Evolutionary conservation across 2,113 vertebrate species (phyloP).

Genomic region (Euleptes europaea): DNA sequence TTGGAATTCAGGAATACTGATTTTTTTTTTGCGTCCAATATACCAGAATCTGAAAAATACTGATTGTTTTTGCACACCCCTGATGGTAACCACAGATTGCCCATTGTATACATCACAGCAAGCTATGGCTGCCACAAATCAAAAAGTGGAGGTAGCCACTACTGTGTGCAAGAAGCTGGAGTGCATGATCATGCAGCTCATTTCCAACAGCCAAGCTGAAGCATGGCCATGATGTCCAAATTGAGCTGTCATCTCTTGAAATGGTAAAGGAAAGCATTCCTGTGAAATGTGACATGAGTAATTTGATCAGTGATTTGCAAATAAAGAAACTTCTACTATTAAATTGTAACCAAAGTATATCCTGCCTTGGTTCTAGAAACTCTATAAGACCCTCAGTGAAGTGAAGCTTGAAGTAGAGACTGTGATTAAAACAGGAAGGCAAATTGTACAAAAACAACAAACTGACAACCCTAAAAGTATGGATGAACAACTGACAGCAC

Average conservation of each 20-base stretch:
- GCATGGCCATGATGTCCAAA: not conserved
- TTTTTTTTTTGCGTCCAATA: too few relatives aligned
- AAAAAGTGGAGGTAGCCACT: too few relatives aligned
- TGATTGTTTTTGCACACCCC: too few relatives aligned
- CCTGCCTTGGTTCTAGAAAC: constrained; percentile 79
- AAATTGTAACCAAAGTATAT: not conserved
- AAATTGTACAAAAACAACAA: constrained; percentile 98
- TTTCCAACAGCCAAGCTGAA: not conserved
- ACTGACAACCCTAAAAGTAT: constrained; percentile 94
- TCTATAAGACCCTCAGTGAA: constrained; percentile 96
- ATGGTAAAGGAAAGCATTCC: not conserved
- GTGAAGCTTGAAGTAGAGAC: constrained; percentile 98
- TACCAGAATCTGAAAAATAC: too few relatives aligned
- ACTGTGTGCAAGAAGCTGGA: not conserved
- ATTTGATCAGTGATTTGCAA: not conserved
- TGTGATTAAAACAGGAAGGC: constrained; percentile 96
- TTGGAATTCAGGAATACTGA: too few relatives aligned
- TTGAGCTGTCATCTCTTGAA: not conserved
- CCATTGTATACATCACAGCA: too few relatives aligned
- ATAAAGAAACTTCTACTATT: not conserved
- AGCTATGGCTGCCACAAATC: not conserved
- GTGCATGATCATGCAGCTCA: not conserved
- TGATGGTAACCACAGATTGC: not conserved
- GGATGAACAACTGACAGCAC: constrained; percentile 93
- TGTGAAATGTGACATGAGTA: not conserved